Base-by-base conservation (phyloP, 2,888 invertebrate genomes). In the Drosophila subsilvestris region DNA sequence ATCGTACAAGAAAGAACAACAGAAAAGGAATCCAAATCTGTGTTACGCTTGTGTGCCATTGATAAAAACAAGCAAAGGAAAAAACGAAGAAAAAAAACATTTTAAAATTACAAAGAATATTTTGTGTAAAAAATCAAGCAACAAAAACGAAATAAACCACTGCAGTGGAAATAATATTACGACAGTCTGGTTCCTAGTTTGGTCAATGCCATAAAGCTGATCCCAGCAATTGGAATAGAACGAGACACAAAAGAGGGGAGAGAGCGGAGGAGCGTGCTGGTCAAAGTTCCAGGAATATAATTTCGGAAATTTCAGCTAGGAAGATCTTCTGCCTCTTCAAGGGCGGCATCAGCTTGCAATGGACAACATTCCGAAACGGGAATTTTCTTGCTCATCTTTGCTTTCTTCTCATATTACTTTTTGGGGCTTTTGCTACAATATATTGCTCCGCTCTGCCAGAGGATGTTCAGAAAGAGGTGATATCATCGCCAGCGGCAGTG, bases 401-500 rank as follows among this genome's bases (percentile, higher is more conserved):
- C 17, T 42, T 22, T 45, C 27, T 17, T 25, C 53, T 68, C 14
- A 18, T 9, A 18, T 70, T 50, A 14, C 49, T 25, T 18, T 20
- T 5, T 12, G 25, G 25, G n/a, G n/a, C n/a, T n/a, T 6, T 22
- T 25, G 32, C 29, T 29, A 29, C 3, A 10, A 29, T 20, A 20
- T 20, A 2, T 20, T 20, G 25, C 32, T 12, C 32, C 32, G 32
- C 25, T 37, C 2, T 44, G 48, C 9, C 29, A 22, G 45, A 50
- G 37, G 44, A 68, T 59, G 51, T 60, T 32, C 3, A 42, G 20
- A 10, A 8, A 27, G 27, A 18, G 37, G 57, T 71, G 82, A 82
- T 82, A 87, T 82, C 88, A 87, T 79, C 86, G 71, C 29, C 44
- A 60, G 58, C 66, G 6, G 25, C 47, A 59, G 60, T 59, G 29